Conservation (phyloP, 2,113 vertebrate genomes). For the Calyptomena viridis region DNA sequence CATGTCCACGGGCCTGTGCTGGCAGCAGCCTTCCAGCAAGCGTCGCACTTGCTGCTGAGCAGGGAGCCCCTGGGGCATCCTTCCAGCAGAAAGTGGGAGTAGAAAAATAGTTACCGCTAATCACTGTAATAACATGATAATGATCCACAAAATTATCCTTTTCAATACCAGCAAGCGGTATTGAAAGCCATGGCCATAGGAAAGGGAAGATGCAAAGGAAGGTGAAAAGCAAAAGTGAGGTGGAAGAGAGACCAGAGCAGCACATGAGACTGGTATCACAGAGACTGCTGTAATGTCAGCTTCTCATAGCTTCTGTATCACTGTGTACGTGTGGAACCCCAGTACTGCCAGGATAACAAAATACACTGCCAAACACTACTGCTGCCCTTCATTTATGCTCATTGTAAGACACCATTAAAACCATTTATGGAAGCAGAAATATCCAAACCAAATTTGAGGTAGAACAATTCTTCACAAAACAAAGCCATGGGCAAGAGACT, state of each 20-base stretch:
- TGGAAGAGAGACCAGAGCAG: background rate
- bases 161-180: background rate
- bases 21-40: background rate
- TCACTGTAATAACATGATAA: constrained; percentile 45
- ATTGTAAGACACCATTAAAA: background rate
- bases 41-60: background rate
- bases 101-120: background rate
- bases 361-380: background rate
- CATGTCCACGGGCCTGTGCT: rapidly evolving
- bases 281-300: background rate
- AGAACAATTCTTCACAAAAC: background rate
- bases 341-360: background rate
- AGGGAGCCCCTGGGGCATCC: background rate
- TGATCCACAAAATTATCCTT: constrained; percentile 15
- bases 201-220: background rate
- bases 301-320: background rate
- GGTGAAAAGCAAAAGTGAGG: background rate
- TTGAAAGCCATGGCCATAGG: background rate
- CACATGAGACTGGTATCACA: rapidly evolving
- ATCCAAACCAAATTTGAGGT: constrained; percentile 3
- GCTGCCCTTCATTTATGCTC: background rate
- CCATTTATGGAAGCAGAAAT: background rate
- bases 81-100: background rate
- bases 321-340: background rate
- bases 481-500: constrained; percentile 17